Conservation (phyloP, 2,797 vertebrate species). For the Tenualosa ilisha region DNA sequence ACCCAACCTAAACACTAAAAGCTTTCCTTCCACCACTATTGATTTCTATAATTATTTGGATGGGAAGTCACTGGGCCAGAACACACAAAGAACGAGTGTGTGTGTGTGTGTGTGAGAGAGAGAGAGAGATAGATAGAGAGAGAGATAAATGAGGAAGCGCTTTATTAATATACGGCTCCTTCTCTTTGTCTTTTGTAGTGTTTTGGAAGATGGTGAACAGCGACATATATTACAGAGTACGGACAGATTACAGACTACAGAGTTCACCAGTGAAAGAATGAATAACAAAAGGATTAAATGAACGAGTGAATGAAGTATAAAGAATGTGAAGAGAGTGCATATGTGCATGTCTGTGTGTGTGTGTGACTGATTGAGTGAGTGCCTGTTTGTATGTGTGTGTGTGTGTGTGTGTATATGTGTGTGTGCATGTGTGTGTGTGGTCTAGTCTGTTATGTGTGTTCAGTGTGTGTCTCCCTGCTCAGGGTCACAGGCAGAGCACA, state of each 20-base stretch:
- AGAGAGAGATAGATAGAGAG: background rate
- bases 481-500: background rate
- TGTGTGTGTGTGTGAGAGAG: background rate
- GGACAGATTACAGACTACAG: too few relatives aligned
- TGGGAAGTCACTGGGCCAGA: conserved; percentile 42
- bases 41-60: conserved; percentile 60
- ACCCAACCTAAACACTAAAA: conserved; percentile 66
- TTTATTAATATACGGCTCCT: too few relatives aligned
- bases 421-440: background rate
- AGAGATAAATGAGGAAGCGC: background rate
- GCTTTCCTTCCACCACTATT: conserved; percentile 59
- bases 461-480: background rate
- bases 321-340: too few relatives aligned
- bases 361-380: background rate
- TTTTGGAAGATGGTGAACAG: too few relatives aligned
- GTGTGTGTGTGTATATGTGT: background rate
- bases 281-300: too few relatives aligned
- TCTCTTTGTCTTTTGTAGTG: too few relatives aligned
- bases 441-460: background rate
- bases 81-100: conserved; percentile 33
- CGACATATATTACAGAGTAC: too few relatives aligned
- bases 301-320: background rate
- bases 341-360: background rate
- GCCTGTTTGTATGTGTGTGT: background rate
- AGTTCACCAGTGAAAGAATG: too few relatives aligned